These are phyloP conservation scores for Bos javanicus DNA, from an alignment of 2,113 vertebrate species.

Conservation along the genomic window DNA sequence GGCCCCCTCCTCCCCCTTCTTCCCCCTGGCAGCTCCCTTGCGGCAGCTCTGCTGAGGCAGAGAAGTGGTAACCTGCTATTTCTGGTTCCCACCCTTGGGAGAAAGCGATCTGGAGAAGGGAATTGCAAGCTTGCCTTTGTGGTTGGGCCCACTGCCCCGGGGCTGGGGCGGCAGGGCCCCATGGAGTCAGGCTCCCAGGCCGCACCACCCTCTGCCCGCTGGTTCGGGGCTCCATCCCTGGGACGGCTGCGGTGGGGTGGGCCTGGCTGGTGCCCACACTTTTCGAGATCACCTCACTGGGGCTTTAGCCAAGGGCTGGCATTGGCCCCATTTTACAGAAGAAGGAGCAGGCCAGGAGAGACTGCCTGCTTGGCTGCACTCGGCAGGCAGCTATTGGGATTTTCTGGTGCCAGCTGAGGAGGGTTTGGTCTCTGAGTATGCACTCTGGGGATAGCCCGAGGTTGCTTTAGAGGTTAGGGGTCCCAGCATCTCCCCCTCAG, in stretches of 20 bases:
- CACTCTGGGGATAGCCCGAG: neutral
- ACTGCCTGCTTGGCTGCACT: fast-evolving
- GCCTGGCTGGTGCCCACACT: neutral
- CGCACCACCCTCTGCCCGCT: neutral
- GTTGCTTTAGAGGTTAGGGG: neutral
- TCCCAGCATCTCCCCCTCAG: fast-evolving
- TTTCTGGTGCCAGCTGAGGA: neutral
- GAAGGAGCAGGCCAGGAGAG: neutral
- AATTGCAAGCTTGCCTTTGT: conserved; percentile 52
- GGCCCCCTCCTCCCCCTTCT: fast-evolving
- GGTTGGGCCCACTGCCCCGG: neutral
- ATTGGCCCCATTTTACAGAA: neutral
- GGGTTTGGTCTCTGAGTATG: neutral
- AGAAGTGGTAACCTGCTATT: conserved; percentile 25
- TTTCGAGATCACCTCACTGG: neutral
- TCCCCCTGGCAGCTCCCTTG: neutral
- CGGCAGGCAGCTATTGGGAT: neutral
- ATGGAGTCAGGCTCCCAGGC: neutral
- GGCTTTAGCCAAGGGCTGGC: neutral
- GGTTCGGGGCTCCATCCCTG: neutral
- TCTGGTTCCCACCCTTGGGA: conserved; percentile 50
- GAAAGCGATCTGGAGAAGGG: conserved; percentile 38
- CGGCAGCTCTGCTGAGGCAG: neutral
- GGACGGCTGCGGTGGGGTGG: neutral
- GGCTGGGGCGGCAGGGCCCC: neutral